Conservation (phyloP, 2,113 vertebrate genomes). For the Rhinoptilus africanus region DNA sequence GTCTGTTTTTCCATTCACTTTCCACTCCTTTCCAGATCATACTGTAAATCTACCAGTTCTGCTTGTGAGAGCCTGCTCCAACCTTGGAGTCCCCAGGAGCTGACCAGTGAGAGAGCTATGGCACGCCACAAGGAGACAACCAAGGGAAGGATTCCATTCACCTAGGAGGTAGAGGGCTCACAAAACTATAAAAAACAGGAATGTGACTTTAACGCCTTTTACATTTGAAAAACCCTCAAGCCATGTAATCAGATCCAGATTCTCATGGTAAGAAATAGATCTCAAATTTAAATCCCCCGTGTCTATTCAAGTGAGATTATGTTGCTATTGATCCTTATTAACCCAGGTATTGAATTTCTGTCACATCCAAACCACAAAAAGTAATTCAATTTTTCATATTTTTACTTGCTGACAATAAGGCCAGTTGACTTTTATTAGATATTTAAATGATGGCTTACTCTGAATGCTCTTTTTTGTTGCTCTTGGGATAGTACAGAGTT, state of each 20-base stretch:
- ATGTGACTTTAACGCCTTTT: neutral
- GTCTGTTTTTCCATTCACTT: neutral
- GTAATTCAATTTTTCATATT: conserved; percentile 12
- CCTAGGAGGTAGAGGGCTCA: neutral
- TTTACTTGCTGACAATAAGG: neutral
- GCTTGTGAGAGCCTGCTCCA: neutral
- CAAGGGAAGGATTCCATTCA: neutral
- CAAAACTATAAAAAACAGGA: neutral
- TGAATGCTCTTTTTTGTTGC: neutral
- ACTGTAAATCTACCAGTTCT: neutral
- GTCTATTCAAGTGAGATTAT: neutral
- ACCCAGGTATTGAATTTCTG: conserved; percentile 1
- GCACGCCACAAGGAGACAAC: neutral
- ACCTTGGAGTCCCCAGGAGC: neutral
- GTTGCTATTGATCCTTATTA: conserved; percentile 1
- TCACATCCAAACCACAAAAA: neutral
- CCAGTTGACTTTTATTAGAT: neutral
- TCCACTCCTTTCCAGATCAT: neutral
- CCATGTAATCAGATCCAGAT: neutral
- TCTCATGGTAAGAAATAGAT: neutral
- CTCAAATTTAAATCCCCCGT: neutral
- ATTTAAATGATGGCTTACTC: neutral
- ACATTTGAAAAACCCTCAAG: neutral
- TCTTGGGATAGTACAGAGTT: neutral
- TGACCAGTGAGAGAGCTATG: neutral